A percentile compares a stretch with the other conserved stretches of the same genome.
These are phyloP conservation scores for Myrmecophaga tridactyla DNA, from an alignment of 2,113 vertebrate species.

Conservation along the genomic window DNA sequence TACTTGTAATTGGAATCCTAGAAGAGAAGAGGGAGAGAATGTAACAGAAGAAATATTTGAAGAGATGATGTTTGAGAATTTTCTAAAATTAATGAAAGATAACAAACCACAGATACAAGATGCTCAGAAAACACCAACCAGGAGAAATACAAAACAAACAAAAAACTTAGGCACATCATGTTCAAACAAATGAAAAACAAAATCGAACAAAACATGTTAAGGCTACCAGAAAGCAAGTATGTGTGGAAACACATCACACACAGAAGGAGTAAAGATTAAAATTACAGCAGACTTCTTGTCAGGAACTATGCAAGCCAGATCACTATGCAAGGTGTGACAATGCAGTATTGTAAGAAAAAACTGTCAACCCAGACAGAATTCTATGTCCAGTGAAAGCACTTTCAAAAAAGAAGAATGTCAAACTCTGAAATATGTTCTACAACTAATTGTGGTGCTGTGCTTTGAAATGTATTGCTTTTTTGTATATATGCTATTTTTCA, in stretches of 20 bases:
- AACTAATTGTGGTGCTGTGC: too few species aligned
- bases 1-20: not conserved
- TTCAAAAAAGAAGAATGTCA: not conserved
- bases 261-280: not conserved
- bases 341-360: not conserved
- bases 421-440: too few species aligned
- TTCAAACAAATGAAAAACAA: constrained; percentile 7
- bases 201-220: not conserved
- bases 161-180: not conserved
- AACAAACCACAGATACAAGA: not conserved
- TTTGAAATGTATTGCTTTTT: too few species aligned
- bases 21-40: not conserved
- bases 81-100: not conserved
- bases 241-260: not conserved
- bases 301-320: not conserved
- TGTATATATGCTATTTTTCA: too few species aligned
- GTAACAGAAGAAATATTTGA: not conserved
- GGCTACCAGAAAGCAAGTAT: not conserved
- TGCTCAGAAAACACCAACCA: not conserved
- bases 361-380: not conserved
- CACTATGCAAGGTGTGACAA: too few species aligned
- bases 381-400: not conserved
- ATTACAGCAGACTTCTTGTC: not conserved
- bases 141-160: not conserved
- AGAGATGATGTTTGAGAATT: not conserved